These are phyloP conservation scores for Agriopis marginaria DNA, from an alignment of 2,888 invertebrate species.

Conservation along the genomic window DNA sequence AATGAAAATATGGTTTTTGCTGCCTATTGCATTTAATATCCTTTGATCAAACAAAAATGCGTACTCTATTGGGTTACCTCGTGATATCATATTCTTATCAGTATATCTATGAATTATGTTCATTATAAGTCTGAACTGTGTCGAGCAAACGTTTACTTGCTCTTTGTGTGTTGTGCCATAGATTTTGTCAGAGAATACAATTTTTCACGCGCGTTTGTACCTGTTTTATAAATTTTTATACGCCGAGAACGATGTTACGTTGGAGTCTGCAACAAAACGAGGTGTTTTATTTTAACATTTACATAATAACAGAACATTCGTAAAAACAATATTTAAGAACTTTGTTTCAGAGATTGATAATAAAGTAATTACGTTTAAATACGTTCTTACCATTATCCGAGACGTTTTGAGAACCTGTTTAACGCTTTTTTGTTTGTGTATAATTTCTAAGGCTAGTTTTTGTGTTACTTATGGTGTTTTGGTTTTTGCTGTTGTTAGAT, in stretches of 20 bases:
- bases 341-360: slow-evolving; percentile 8
- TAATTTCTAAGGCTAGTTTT: slow-evolving; percentile 17
- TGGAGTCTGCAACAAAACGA: slow-evolving; percentile 67
- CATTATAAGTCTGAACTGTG: slow-evolving; percentile 69
- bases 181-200: slow-evolving; percentile 38
- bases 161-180: slow-evolving; percentile 49
- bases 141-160: slow-evolving; percentile 67
- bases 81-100: slow-evolving; percentile 78
- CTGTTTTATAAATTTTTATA: slow-evolving; percentile 29
- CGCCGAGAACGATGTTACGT: slow-evolving; percentile 61
- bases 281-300: slow-evolving; percentile 52
- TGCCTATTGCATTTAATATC: slow-evolving; percentile 23
- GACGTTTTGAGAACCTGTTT: background rate
- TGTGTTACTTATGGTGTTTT: slow-evolving; percentile 23
- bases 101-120: slow-evolving; percentile 76
- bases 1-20: background rate
- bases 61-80: slow-evolving; percentile 68
- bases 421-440: slow-evolving; percentile 19
- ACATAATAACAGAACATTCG: slow-evolving; percentile 6
- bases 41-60: slow-evolving; percentile 44
- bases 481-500: slow-evolving; percentile 22
- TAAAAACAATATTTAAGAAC: slow-evolving; percentile 1
- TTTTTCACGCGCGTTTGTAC: slow-evolving; percentile 16
- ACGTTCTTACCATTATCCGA: background rate
- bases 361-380: background rate